Percentiles rank a stretch among this genome's conserved stretches.
phyloP scores from a whole-genome alignment of 2,113 vertebrate genomes.

The Promerops cafer region DNA sequence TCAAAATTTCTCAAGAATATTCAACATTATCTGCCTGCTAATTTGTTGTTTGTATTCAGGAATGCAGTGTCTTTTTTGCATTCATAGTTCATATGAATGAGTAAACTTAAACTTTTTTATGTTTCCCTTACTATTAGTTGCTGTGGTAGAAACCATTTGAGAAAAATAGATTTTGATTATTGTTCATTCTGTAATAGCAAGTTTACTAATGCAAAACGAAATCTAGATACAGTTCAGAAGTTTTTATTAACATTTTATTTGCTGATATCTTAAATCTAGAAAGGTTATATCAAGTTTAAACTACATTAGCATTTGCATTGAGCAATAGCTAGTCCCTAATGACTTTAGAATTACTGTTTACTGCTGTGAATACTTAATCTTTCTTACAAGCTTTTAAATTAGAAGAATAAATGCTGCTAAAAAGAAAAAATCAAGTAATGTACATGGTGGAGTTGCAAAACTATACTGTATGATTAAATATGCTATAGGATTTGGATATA shows the following conservation, averaged over 20 bases:
- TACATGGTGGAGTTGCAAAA: background rate
- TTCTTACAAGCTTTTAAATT: slow-evolving; percentile 39
- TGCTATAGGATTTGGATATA: background rate
- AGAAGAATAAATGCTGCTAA: slow-evolving; percentile 10
- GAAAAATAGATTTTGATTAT: background rate
- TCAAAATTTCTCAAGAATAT: background rate
- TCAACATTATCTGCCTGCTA: background rate
- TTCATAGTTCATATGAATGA: background rate
- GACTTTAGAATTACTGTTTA: slow-evolving; percentile 36
- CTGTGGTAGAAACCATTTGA: background rate
- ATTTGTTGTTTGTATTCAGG: background rate
- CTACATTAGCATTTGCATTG: background rate
- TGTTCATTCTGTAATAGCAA: background rate
- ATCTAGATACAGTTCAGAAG: background rate
- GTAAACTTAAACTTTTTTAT: background rate
- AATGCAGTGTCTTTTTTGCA: background rate
- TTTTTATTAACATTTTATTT: slow-evolving; percentile 31
- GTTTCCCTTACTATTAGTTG: background rate
- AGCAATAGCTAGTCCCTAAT: slow-evolving; percentile 3
- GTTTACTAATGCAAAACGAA: background rate
- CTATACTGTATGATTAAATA: background rate
- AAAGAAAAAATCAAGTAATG: background rate
- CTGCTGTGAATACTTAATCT: background rate
- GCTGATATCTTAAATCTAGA: slow-evolving; percentile 4
- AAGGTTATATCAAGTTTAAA: slow-evolving; percentile 49